Evolutionary conservation across 2,888 invertebrate species (phyloP).

Genomic region (Lasioglossum marginatum): DNA sequence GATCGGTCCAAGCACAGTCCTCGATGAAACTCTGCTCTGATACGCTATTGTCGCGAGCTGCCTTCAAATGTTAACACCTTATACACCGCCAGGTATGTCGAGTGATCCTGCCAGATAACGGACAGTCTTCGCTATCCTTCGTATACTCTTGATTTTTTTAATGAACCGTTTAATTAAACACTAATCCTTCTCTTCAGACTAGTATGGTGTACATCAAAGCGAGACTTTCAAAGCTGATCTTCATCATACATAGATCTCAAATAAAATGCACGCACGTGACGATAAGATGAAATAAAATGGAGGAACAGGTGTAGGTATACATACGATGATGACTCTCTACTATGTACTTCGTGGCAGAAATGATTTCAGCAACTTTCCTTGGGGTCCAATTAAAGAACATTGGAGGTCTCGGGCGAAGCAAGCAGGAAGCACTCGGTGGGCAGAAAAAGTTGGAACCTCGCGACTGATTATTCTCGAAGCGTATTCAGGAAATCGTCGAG

Average conservation of each 20-base stretch:
- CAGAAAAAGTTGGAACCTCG: neutral
- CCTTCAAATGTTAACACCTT: neutral
- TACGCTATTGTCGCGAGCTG: neutral
- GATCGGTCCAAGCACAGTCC: neutral
- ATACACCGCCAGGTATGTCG: neutral
- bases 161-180: neutral
- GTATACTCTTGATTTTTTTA: neutral
- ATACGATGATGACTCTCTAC: neutral
- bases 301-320: neutral
- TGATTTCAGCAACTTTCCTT: neutral
- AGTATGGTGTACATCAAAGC: no score
- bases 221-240: no score
- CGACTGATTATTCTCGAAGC: constrained; percentile 10
- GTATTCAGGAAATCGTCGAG: constrained; percentile 41
- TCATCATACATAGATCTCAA: no score
- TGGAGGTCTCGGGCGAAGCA: neutral
- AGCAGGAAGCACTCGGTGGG: neutral
- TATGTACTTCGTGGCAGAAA: neutral
- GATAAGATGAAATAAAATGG: neutral
- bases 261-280: no score
- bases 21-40: neutral
- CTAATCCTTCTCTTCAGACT: neutral
- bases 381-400: neutral
- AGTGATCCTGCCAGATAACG: neutral
- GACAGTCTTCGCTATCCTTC: neutral